These are phyloP conservation scores for Argya squamiceps DNA, from an alignment of 2,797 vertebrate genomes.

Conservation along the genomic window DNA sequence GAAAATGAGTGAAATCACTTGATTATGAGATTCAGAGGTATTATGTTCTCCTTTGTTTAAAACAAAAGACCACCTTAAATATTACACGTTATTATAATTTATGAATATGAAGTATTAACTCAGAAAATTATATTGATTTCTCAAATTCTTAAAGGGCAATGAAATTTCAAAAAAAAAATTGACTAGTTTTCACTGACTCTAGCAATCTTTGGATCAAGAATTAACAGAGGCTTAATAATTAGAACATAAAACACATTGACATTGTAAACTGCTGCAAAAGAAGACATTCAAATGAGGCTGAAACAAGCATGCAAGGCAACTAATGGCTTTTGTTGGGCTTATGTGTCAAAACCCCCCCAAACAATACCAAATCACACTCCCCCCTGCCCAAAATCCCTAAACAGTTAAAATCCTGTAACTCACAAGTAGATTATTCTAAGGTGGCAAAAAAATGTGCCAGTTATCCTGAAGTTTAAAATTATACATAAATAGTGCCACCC, in stretches of 20 bases:
- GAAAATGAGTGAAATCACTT: constrained; percentile 36
- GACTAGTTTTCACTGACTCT: background rate
- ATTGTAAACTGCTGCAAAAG: background rate
- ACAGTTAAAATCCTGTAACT: background rate
- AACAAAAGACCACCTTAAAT: constrained; percentile 1
- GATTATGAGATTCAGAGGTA: background rate
- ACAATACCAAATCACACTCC: background rate
- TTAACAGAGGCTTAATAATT: background rate
- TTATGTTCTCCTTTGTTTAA: constrained; percentile 2
- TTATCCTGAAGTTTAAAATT: background rate
- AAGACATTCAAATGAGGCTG: constrained; percentile 17
- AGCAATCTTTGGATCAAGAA: background rate
- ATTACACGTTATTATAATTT: background rate
- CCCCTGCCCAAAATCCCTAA: rapidly evolving
- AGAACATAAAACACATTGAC: background rate
- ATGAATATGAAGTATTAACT: background rate
- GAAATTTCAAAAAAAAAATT: background rate
- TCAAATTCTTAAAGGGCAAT: background rate
- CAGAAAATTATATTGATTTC: background rate
- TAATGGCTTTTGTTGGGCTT: background rate
- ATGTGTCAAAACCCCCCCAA: background rate
- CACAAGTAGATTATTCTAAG: background rate
- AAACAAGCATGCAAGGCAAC: background rate
- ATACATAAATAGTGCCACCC: background rate
- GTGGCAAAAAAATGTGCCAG: constrained; percentile 38